phyloP scores from a whole-genome alignment of 2,113 vertebrate species.

The Callipepla californica region DNA sequence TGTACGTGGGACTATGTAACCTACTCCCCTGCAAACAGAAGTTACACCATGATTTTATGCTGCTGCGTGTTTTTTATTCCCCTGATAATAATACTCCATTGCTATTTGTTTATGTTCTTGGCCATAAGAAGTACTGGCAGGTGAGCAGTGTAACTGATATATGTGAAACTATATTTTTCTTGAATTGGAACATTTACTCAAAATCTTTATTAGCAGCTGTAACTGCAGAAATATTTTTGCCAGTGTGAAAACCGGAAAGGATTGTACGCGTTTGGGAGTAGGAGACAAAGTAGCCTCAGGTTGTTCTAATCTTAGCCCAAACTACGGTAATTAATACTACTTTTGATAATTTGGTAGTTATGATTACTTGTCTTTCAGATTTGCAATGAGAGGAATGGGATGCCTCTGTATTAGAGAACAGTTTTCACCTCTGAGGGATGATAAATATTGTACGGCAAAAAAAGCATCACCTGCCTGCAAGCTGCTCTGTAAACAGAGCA shows the following conservation, averaged over 20 bases:
- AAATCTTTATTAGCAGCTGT: not conserved
- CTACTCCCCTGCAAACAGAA: conserved; percentile 75
- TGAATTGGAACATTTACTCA: not conserved
- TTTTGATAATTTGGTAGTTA: not conserved
- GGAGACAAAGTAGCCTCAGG: not conserved
- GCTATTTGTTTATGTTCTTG: conserved; percentile 76
- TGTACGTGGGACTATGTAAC: conserved; percentile 80
- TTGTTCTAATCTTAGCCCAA: not conserved
- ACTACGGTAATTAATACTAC: not conserved
- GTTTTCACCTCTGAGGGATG: not conserved
- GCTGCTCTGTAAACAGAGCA: not conserved
- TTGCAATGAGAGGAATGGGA: not conserved
- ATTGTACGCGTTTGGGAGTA: not conserved
- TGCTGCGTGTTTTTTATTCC: conserved; percentile 80
- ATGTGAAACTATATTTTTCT: not conserved
- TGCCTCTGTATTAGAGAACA: not conserved
- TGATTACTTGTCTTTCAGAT: not conserved
- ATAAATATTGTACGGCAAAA: not conserved
- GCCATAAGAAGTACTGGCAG: conserved; percentile 76
- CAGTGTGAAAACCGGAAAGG: not conserved
- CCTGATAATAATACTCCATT: conserved; percentile 73
- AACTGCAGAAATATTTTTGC: not conserved
- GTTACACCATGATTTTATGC: conserved; percentile 80
- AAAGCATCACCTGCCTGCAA: not conserved
- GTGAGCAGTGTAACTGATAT: conserved; percentile 55